Conservation (phyloP, 2,113 vertebrate species). For the Etheostoma spectabile region DNA sequence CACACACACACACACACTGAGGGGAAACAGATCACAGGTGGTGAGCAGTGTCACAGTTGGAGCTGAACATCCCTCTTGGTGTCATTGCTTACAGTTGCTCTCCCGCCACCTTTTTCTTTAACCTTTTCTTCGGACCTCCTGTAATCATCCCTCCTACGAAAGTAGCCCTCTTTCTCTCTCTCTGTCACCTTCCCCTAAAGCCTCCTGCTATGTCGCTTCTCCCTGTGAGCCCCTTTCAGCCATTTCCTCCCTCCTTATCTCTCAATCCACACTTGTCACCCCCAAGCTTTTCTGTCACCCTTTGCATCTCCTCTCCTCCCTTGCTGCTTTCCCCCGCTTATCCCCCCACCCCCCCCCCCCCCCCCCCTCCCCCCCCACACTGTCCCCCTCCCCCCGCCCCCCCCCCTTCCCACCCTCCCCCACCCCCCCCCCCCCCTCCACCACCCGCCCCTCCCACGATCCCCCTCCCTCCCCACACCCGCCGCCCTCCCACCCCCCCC, state of each 20-base stretch:
- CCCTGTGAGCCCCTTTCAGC: slow-evolving; percentile 56
- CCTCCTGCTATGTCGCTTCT: slow-evolving; percentile 10
- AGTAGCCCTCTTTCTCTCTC: slow-evolving; percentile 2
- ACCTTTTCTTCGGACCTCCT: slow-evolving; percentile 62
- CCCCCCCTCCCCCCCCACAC: no score
- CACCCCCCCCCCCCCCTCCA: no score
- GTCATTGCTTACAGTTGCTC: slow-evolving; percentile 32
- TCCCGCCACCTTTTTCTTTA: slow-evolving; percentile 45
- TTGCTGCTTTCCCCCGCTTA: slow-evolving; percentile 49
- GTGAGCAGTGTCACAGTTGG: slow-evolving; percentile 67
- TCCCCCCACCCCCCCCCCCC: no score
- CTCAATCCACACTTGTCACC: slow-evolving; percentile 51
- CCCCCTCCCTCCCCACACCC: no score
- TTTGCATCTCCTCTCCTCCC: slow-evolving; percentile 44
- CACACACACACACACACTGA: slow-evolving; percentile 8
- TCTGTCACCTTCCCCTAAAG: slow-evolving; percentile 13
- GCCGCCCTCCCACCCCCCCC: no score
- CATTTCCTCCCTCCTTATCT: slow-evolving; percentile 41
- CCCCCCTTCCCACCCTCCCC: no score
- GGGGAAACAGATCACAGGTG: slow-evolving; percentile 54
- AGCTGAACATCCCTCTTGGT: slow-evolving; percentile 22
- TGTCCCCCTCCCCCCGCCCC: no score
- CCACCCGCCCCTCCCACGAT: no score
- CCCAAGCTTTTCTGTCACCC: slow-evolving; percentile 68
- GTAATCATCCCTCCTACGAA: slow-evolving; percentile 61